Evolutionary conservation across 2,113 vertebrate genomes (phyloP).

Genomic region (Ochotona princeps): DNA sequence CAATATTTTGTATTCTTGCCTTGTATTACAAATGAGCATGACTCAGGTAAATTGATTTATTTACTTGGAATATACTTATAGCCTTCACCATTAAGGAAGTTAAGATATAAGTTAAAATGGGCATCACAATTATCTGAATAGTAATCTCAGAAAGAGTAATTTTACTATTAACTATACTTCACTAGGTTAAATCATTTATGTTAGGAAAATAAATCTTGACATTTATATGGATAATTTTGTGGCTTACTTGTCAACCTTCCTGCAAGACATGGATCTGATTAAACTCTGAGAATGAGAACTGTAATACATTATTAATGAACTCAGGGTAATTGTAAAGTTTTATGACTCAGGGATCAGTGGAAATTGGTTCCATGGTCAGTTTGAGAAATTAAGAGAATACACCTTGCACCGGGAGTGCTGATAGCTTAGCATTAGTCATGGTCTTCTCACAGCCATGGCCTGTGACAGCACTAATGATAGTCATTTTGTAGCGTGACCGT

Average conservation of each 20-base stretch:
- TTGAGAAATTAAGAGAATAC: constrained; percentile 94
- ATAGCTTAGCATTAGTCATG: constrained; percentile 95
- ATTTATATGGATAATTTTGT: constrained; percentile 88
- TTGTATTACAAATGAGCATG: constrained; percentile 39
- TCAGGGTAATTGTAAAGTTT: constrained; percentile 94
- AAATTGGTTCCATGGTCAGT: constrained; percentile 97
- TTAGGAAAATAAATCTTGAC: constrained; percentile 86
- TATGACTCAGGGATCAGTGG: constrained; percentile 92
- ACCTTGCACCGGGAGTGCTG: constrained; percentile 88
- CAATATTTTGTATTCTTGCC: background rate
- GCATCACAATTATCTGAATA: constrained; percentile 66
- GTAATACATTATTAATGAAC: constrained; percentile 97
- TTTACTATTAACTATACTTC: constrained; percentile 77
- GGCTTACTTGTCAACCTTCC: constrained; percentile 87
- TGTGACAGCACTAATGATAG: constrained; percentile 95
- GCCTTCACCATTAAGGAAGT: background rate
- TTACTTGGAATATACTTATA: background rate
- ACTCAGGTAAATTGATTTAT: constrained; percentile 46
- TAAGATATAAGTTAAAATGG: constrained; percentile 66
- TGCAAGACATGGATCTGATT: constrained; percentile 90
- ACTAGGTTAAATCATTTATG: constrained; percentile 83
- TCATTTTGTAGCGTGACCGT: constrained; percentile 93
- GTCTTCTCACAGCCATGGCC: constrained; percentile 87
- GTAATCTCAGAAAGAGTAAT: constrained; percentile 67
- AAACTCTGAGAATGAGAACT: constrained; percentile 89